phyloP scores from a whole-genome alignment of 2,888 invertebrate species.

The Caenorhabditis macrosperma region DNA sequence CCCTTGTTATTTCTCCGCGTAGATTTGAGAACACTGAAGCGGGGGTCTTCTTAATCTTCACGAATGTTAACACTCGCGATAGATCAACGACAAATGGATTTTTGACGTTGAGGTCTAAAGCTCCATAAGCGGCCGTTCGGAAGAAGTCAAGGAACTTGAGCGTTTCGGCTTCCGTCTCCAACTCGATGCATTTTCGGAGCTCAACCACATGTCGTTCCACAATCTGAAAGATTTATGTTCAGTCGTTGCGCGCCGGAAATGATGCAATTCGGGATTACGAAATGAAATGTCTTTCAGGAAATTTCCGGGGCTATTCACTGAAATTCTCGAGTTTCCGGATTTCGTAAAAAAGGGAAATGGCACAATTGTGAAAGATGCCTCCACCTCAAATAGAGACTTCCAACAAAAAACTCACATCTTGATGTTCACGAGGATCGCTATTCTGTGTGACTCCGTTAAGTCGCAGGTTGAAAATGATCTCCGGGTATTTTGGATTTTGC shows the following conservation, averaged over 20 bases:
- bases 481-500: conserved; percentile 42
- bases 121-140: conserved; percentile 64
- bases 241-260: background rate
- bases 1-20: conserved; percentile 48
- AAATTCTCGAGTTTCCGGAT: too few species aligned
- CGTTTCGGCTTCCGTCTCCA: conserved; percentile 31
- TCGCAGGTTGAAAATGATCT: conserved; percentile 68
- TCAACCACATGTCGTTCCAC: conserved; percentile 67
- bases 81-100: conserved; percentile 1
- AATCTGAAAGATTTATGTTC: conserved; percentile 47
- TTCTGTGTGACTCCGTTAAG: conserved; percentile 67
- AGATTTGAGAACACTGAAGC: conserved; percentile 18
- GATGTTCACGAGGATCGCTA: conserved; percentile 65
- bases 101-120: conserved; percentile 63
- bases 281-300: too few species aligned
- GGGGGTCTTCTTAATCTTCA: conserved; percentile 11
- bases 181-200: conserved; percentile 56
- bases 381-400: too few species aligned
- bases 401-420: conserved; percentile 62
- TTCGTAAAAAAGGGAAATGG: too few species aligned
- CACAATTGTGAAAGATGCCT: too few species aligned
- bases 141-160: conserved; percentile 65
- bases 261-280: too few species aligned
- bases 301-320: too few species aligned
- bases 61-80: conserved; percentile 16